Conservation (phyloP, 2,888 invertebrate species). For the Phyllotreta striolata region DNA sequence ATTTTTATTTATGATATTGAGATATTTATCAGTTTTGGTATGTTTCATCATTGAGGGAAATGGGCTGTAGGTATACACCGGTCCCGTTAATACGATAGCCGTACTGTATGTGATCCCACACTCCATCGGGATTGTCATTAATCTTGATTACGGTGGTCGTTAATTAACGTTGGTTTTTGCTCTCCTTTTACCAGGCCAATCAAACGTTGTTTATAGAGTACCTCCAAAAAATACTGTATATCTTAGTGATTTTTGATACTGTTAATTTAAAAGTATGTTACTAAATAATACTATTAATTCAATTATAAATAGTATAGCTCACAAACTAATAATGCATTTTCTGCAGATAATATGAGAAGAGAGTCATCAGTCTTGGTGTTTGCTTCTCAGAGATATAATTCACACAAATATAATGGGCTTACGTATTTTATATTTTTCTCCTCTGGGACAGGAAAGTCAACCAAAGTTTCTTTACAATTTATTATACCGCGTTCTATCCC, state of each 20-base stretch:
- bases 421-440: slow-evolving; percentile 2
- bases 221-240: too few relatives aligned
- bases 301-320: too few relatives aligned
- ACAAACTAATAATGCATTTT: too few relatives aligned
- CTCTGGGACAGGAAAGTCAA: slow-evolving; percentile 6
- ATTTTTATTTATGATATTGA: slow-evolving; percentile 10
- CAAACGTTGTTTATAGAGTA: too few relatives aligned
- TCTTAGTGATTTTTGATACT: too few relatives aligned
- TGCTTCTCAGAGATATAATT: not conserved
- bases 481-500: slow-evolving; percentile 9
- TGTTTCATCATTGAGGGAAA: slow-evolving; percentile 8
- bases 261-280: too few relatives aligned
- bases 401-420: slow-evolving; percentile 9
- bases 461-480: slow-evolving; percentile 14
- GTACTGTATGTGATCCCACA: slow-evolving; percentile 17
- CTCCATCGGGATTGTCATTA: slow-evolving; percentile 19
- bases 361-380: too few relatives aligned
- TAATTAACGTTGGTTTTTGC: slow-evolving; percentile 19
- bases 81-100: slow-evolving; percentile 16
- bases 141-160: slow-evolving; percentile 23
- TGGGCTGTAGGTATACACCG: not conserved
- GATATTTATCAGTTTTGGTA: slow-evolving; percentile 14
- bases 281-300: too few relatives aligned
- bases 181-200: not conserved
- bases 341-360: too few relatives aligned